These are phyloP conservation scores for Ophiothrix spiculata DNA, from an alignment of 35 echinoderm and acorn worm species.

Conservation along the genomic window DNA sequence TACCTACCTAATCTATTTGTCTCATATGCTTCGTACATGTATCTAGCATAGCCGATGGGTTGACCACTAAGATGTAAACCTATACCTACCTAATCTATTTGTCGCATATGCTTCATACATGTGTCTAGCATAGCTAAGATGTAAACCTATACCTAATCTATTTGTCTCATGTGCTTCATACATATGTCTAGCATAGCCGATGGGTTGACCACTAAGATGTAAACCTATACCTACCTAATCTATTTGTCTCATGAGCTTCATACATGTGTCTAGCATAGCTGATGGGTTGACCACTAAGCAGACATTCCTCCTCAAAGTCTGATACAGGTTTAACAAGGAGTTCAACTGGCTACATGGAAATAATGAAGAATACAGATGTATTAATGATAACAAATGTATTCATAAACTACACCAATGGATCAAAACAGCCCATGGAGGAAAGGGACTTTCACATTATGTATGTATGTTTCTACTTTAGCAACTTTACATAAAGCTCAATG, in stretches of 20 bases:
- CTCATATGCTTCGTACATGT: slow-evolving; percentile 60
- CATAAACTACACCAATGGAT: too few relatives aligned
- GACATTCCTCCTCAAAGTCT: slow-evolving; percentile 63
- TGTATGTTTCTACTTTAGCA: too few relatives aligned
- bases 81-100: too few relatives aligned
- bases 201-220: slow-evolving; percentile 41
- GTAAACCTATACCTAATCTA: slow-evolving; percentile 63
- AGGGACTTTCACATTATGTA: too few relatives aligned
- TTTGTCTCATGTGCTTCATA: slow-evolving; percentile 59
- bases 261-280: slow-evolving; percentile 51
- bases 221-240: slow-evolving; percentile 65
- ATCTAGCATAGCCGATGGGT: slow-evolving; percentile 37
- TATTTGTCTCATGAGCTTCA: slow-evolving; percentile 51
- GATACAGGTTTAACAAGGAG: slow-evolving; percentile 49
- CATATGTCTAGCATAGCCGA: slow-evolving; percentile 39
- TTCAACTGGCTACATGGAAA: slow-evolving; percentile 48
- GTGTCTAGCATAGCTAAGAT: too few relatives aligned
- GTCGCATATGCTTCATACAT: too few relatives aligned
- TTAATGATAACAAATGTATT: too few relatives aligned
- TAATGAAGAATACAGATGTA: too few relatives aligned
- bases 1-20: slow-evolving; percentile 55
- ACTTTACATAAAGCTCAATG: too few relatives aligned
- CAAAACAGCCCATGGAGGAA: too few relatives aligned
- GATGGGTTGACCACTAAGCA: slow-evolving; percentile 37
- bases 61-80: slow-evolving; percentile 42